Conservation (phyloP, 2,888 invertebrate species). For the Coecobrya sp. region DNA sequence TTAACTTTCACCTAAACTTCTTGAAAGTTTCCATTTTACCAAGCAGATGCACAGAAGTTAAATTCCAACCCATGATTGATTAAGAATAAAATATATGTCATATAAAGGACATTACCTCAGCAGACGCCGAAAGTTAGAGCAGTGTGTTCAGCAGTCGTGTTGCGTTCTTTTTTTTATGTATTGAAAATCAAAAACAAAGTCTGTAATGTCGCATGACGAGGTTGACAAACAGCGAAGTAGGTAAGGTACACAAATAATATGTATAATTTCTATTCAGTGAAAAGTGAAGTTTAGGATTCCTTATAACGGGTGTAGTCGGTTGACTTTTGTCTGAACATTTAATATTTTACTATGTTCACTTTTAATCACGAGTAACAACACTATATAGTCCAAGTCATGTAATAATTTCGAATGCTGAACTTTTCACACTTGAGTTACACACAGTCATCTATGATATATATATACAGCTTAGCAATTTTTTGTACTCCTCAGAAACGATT, state of each 20-base stretch:
- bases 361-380: not conserved
- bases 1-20: not conserved
- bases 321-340: not conserved
- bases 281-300: not conserved
- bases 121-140: conserved; percentile 82
- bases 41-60: too few relatives aligned
- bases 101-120: conserved; percentile 70
- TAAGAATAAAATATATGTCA: not conserved
- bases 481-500: conserved; percentile 47
- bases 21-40: not conserved
- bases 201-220: conserved; percentile 57
- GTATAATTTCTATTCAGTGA: not conserved
- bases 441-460: not conserved
- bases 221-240: not conserved
- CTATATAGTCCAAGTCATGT: not conserved
- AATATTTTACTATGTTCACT: conserved; percentile 7
- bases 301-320: not conserved
- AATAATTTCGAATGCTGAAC: not conserved
- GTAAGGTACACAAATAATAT: not conserved
- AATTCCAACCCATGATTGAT: not conserved
- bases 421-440: conserved; percentile 4
- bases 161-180: conserved; percentile 46
- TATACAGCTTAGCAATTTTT: conserved; percentile 7
- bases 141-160: conserved; percentile 82
- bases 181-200: conserved; percentile 58